Evolutionary conservation across 2,113 vertebrate species (phyloP).

Genomic region (Rhagologus leucostigma): DNA sequence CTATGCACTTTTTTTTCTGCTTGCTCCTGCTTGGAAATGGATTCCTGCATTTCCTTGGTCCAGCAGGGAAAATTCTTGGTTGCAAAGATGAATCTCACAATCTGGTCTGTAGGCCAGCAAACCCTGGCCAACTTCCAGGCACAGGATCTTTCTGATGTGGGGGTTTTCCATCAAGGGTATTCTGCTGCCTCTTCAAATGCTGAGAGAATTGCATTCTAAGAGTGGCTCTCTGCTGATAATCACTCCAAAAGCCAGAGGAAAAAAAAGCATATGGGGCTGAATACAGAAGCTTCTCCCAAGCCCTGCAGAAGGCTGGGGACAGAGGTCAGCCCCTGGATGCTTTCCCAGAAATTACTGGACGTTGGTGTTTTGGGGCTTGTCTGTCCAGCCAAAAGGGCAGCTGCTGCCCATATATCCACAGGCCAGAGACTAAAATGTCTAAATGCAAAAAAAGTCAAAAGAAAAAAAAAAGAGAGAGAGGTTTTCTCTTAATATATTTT

Average conservation of each 20-base stretch:
- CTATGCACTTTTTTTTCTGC: not conserved
- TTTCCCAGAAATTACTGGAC: slow-evolving; percentile 13
- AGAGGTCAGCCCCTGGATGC: not conserved
- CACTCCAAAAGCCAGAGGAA: not conserved
- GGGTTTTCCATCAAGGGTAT: not conserved
- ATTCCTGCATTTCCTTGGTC: slow-evolving; percentile 15
- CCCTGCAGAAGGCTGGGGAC: not conserved
- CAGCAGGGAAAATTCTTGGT: slow-evolving; percentile 2
- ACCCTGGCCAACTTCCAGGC: not conserved
- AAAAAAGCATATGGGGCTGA: not conserved
- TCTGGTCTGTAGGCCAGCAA: not conserved
- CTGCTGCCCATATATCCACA: not conserved
- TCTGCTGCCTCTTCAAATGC: not conserved
- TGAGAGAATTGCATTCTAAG: not conserved
- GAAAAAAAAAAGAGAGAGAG: accelerated
- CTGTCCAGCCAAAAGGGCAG: slow-evolving; percentile 31
- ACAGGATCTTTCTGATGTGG: not conserved
- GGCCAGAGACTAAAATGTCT: not conserved
- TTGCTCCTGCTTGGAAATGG: not conserved
- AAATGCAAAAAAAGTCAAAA: not conserved
- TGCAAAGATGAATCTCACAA: not conserved
- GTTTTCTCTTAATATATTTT: not conserved
- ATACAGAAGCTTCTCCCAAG: not conserved
- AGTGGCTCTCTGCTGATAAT: not conserved
- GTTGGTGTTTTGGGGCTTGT: not conserved